Evolutionary conservation across 2,888 invertebrate genomes (phyloP).

Genomic region (Eretmocerus hayati): DNA sequence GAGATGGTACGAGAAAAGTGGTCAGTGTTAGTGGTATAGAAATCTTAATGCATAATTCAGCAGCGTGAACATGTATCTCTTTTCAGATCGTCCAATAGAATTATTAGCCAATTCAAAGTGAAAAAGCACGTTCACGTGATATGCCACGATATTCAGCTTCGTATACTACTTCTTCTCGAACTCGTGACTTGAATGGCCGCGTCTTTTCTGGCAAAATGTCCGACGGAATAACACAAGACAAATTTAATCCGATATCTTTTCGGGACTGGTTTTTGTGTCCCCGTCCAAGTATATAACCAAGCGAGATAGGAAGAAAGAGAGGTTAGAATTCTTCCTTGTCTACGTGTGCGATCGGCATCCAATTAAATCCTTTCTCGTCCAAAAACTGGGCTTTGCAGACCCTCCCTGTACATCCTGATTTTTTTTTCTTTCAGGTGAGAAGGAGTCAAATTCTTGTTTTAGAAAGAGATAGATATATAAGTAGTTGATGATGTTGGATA

Average conservation of each 20-base stretch:
- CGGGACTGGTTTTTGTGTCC: conserved; percentile 24
- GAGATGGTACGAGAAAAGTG: too few species aligned
- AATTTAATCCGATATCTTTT: conserved; percentile 11
- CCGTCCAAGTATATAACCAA: too few species aligned
- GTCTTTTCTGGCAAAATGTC: conserved; percentile 20
- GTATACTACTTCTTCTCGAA: background rate
- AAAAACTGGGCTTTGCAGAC: background rate
- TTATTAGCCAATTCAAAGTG: conserved; percentile 9
- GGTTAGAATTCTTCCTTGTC: conserved; percentile 22
- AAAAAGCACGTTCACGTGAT: background rate
- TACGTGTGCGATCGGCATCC: conserved; percentile 26
- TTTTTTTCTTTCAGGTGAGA: conserved; percentile 1
- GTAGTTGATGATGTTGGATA: background rate
- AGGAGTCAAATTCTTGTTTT: background rate
- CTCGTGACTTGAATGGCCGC: conserved; percentile 19
- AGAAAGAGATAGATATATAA: background rate
- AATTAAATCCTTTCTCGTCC: conserved; percentile 25
- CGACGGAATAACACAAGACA: conserved; percentile 17
- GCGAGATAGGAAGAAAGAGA: too few species aligned
- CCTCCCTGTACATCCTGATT: background rate
- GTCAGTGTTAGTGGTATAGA: too few species aligned
- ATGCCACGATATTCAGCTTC: too few species aligned
- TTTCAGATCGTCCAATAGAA: conserved; percentile 3
- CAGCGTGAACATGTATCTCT: too few species aligned
- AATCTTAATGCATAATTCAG: too few species aligned